Evolutionary conservation across 1,140 invertebrate species (phyloP).

Genomic region (Adoxophyes honmai): DNA sequence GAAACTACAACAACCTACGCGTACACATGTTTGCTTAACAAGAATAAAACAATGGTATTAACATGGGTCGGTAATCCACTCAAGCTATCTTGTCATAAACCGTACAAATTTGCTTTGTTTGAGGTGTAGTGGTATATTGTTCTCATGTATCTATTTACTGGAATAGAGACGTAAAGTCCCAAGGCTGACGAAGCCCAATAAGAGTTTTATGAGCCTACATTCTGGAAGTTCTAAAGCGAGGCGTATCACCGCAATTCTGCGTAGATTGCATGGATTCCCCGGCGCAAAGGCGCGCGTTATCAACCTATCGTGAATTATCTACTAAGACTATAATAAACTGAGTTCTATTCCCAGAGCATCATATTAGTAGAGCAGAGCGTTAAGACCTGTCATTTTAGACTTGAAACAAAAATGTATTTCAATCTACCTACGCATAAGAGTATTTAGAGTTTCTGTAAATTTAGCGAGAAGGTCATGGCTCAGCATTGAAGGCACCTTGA

Average conservation of each 20-base stretch:
- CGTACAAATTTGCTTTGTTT: too few relatives aligned
- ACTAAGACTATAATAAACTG: constrained; percentile 4
- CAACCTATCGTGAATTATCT: neutral
- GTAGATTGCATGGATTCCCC: constrained; percentile 14
- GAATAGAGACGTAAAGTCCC: neutral
- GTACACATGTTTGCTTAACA: too few relatives aligned
- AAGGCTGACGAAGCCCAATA: neutral
- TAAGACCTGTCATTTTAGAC: too few relatives aligned
- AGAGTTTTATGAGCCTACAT: constrained; percentile 12
- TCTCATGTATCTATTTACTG: too few relatives aligned
- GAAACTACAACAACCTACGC: too few relatives aligned
- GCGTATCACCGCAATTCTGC: neutral
- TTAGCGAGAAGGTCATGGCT: constrained; percentile 13
- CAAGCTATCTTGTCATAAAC: too few relatives aligned
- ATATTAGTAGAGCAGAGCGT: too few relatives aligned
- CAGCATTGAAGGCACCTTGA: constrained; percentile 10
- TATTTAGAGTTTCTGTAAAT: neutral
- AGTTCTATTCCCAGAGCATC: neutral
- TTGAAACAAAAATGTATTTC: too few relatives aligned
- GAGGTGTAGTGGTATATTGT: too few relatives aligned
- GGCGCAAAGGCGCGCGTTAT: neutral
- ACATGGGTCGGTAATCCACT: too few relatives aligned
- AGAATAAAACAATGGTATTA: too few relatives aligned
- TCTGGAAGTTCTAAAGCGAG: neutral
- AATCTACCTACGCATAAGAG: neutral